Evolutionary conservation across 2,797 vertebrate species (phyloP).

Genomic region (Vipera latastei): DNA sequence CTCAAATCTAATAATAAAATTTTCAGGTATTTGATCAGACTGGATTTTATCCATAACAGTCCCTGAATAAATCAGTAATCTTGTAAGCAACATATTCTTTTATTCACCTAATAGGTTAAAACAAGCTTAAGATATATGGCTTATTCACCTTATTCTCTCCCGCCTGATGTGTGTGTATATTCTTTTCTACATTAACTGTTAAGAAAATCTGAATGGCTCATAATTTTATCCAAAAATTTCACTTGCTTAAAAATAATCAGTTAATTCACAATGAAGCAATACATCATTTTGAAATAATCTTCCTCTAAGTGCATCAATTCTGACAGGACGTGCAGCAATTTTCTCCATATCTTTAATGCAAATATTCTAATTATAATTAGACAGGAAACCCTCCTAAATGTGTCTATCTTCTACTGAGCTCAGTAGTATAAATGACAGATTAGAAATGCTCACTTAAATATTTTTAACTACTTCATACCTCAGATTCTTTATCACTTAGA

Average conservation of each 20-base stretch:
- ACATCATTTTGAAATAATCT: not conserved
- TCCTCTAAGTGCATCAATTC: not conserved
- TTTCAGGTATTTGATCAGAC: not conserved
- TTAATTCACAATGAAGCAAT: not conserved
- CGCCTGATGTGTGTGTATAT: not conserved
- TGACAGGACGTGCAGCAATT: not conserved
- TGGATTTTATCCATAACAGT: not conserved
- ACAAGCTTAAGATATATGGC: not conserved
- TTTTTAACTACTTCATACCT: constrained; percentile 76
- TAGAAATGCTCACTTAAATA: constrained; percentile 9
- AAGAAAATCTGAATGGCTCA: not conserved
- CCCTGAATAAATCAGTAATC: not conserved
- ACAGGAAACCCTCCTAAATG: not conserved
- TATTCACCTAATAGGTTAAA: not conserved
- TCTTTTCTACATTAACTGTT: not conserved
- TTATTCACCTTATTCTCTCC: not conserved
- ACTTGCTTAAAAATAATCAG: not conserved
- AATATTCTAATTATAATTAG: not conserved
- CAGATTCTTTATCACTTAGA: constrained; percentile 97
- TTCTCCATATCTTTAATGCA: not conserved
- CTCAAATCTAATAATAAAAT: not conserved
- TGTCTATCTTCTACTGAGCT: not conserved
- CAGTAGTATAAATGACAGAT: not conserved
- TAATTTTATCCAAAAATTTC: not conserved
- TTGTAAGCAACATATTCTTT: not conserved